These are phyloP conservation scores for Eugnorisma glareosa DNA, from an alignment of 2,888 invertebrate genomes.

Conservation along the genomic window DNA sequence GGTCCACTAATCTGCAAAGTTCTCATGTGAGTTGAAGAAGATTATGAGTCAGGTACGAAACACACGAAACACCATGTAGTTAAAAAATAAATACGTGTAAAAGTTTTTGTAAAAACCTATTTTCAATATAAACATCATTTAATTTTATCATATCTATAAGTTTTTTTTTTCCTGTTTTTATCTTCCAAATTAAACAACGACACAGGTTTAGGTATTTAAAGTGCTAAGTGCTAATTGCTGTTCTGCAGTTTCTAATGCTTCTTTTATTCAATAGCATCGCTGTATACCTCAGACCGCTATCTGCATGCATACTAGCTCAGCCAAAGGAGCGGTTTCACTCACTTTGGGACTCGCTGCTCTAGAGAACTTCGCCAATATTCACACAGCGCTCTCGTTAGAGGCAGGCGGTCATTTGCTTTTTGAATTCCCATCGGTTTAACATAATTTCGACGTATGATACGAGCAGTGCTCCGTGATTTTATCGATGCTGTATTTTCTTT, in stretches of 20 bases:
- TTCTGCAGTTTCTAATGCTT: constrained; percentile 41
- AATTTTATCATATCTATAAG: too few relatives aligned
- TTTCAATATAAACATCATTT: too few relatives aligned
- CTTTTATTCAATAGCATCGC: constrained; percentile 33
- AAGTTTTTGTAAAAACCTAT: too few relatives aligned
- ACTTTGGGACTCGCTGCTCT: constrained; percentile 60
- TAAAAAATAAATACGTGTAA: too few relatives aligned
- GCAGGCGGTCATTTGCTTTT: constrained; percentile 74
- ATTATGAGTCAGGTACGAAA: too few relatives aligned
- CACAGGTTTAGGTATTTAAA: constrained; percentile 28
- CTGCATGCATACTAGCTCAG: constrained; percentile 53
- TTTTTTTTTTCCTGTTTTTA: too few relatives aligned
- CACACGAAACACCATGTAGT: too few relatives aligned
- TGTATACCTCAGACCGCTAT: constrained; percentile 42
- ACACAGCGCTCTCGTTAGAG: constrained; percentile 72
- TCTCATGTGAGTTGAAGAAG: too few relatives aligned
- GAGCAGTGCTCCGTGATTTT: constrained; percentile 59
- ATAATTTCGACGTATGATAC: constrained; percentile 65
- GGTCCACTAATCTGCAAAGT: too few relatives aligned
- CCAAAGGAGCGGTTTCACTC: constrained; percentile 43
- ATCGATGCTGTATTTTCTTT: constrained; percentile 54
- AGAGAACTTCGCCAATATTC: constrained; percentile 70
- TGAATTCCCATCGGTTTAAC: constrained; percentile 72
- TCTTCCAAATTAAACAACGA: constrained; percentile 3
- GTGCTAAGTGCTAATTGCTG: constrained; percentile 42